phyloP scores from a whole-genome alignment of 2,113 vertebrate genomes.

The Microcebus griseorufus region DNA sequence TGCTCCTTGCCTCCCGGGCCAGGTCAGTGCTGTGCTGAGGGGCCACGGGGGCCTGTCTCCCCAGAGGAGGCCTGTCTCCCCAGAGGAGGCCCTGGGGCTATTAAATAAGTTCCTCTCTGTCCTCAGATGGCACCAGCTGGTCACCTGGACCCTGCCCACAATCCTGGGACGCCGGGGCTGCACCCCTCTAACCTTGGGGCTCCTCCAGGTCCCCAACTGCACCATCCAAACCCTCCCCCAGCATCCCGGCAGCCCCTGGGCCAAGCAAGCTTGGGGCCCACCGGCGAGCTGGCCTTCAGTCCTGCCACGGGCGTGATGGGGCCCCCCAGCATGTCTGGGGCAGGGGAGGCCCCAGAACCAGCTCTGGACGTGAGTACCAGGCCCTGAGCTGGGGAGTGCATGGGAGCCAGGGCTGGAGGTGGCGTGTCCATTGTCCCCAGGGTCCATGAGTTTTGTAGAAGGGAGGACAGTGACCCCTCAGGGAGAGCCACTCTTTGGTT shows the following conservation, averaged over 20 bases:
- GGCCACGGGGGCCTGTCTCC: neutral
- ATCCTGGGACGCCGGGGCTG: constrained; percentile 87
- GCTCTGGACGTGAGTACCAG: constrained; percentile 91
- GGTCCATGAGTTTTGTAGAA: neutral
- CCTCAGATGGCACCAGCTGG: constrained; percentile 86
- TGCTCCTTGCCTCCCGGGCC: constrained; percentile 85
- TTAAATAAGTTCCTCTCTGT: fast-evolving
- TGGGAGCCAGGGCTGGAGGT: neutral
- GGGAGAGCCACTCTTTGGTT: neutral
- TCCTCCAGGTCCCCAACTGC: constrained; percentile 85
- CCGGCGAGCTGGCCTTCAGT: constrained; percentile 85
- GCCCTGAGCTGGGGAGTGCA: neutral
- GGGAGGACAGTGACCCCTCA: neutral
- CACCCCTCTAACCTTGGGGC: constrained; percentile 84
- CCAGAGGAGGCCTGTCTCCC: neutral
- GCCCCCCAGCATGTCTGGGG: constrained; percentile 79
- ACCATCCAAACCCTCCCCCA: constrained; percentile 84
- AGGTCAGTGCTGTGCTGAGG: constrained; percentile 81
- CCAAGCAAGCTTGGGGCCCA: constrained; percentile 48
- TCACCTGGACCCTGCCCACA: constrained; percentile 90
- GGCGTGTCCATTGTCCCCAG: neutral
- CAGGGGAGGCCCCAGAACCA: constrained; percentile 91
- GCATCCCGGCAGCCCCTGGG: constrained; percentile 83
- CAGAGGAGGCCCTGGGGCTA: neutral
- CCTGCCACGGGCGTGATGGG: constrained; percentile 80